Percentiles rank a stretch among this genome's conserved stretches.
phyloP scores from a whole-genome alignment of 2,797 vertebrate species.

The Hippoglossus hippoglossus region DNA sequence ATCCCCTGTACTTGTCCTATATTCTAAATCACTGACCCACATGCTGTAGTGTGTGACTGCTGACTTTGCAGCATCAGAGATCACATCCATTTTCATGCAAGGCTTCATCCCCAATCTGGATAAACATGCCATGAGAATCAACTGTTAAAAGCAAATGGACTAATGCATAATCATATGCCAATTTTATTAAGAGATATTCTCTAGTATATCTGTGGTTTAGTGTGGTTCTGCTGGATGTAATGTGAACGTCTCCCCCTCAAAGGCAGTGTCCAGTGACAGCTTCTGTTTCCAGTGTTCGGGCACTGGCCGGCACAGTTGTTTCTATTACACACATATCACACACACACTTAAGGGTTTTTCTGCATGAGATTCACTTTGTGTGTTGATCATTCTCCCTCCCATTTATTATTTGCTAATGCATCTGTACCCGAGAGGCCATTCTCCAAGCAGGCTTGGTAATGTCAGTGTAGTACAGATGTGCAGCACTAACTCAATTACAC shows the following conservation, averaged over 20 bases:
- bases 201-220: conserved; percentile 1
- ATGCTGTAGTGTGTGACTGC: neutral
- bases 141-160: neutral
- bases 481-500: conserved; percentile 50
- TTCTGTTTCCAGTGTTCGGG: conserved; percentile 2
- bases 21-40: no score
- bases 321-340: neutral
- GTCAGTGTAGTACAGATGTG: conserved; percentile 35
- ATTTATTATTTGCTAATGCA: conserved; percentile 20
- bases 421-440: conserved; percentile 9
- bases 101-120: neutral
- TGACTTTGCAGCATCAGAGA: conserved; percentile 1
- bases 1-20: no score
- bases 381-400: neutral
- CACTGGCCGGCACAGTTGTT: neutral
- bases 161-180: neutral
- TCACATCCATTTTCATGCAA: neutral
- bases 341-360: no score
- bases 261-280: conserved; percentile 1
- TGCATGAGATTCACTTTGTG: neutral
- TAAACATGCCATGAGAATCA: neutral
- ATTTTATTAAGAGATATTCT: neutral
- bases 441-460: conserved; percentile 37
- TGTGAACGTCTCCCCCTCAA: conserved; percentile 3
- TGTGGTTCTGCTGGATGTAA: conserved; percentile 8